Conservation (phyloP, 2,888 invertebrate species). For the Cosmia trapezina region DNA sequence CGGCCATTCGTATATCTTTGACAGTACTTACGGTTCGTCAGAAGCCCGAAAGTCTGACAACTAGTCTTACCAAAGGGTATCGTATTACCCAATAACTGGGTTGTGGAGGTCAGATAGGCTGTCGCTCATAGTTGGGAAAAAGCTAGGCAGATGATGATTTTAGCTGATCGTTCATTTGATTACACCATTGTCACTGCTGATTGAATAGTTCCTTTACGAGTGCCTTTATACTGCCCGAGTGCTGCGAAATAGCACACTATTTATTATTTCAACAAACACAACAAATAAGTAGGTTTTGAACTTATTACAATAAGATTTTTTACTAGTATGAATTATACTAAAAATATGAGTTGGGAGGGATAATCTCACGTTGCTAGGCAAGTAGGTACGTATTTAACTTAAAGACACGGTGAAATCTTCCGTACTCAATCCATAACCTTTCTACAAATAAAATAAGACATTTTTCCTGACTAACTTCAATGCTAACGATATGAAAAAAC, state of each 20-base stretch:
- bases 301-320: background rate
- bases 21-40: too few species aligned
- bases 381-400: background rate
- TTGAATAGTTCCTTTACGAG: background rate
- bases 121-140: too few species aligned
- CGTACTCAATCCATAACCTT: constrained; percentile 21
- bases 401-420: constrained; percentile 1
- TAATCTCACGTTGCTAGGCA: constrained; percentile 34
- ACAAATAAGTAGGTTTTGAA: background rate
- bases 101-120: too few species aligned
- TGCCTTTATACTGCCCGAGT: background rate
- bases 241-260: background rate
- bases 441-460: constrained; percentile 15
- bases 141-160: too few species aligned
- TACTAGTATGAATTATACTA: background rate
- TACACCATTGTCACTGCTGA: background rate
- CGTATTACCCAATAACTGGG: too few species aligned
- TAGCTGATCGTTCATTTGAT: background rate
- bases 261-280: constrained; percentile 10
- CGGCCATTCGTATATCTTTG: too few species aligned
- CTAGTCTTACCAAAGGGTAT: too few species aligned
- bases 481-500: constrained; percentile 18
- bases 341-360: background rate
- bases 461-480: constrained; percentile 30
- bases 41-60: too few species aligned